A percentile compares a stretch with the other conserved stretches of the same genome.
These are phyloP conservation scores for Chelmon rostratus DNA, from an alignment of 2,797 vertebrate genomes.

Conservation along the genomic window DNA sequence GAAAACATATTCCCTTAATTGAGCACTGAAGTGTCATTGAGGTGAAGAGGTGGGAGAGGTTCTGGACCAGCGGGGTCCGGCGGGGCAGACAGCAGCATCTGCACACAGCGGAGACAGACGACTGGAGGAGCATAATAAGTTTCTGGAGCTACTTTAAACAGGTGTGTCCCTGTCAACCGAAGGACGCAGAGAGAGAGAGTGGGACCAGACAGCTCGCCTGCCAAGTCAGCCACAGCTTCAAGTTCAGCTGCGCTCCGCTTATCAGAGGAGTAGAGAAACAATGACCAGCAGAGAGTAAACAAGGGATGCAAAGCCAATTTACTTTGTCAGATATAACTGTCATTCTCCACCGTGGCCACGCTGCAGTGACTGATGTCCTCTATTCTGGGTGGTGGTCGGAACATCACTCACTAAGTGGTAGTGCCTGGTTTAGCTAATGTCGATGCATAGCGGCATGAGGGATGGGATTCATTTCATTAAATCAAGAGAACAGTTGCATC, in stretches of 20 bases:
- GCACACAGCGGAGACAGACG: slow-evolving; percentile 27
- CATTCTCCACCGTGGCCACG: slow-evolving; percentile 23
- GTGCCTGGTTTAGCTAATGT: slow-evolving; percentile 49
- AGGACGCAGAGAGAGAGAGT: slow-evolving; percentile 51
- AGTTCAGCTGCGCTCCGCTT: slow-evolving; percentile 54
- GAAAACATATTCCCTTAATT: slow-evolving; percentile 53
- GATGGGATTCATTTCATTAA: slow-evolving; percentile 61
- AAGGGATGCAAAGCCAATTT: slow-evolving; percentile 58
- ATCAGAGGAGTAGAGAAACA: slow-evolving; percentile 57
- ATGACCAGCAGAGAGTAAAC: slow-evolving; percentile 60
- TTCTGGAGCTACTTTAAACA: slow-evolving; percentile 64
- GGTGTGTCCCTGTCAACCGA: slow-evolving; percentile 73
- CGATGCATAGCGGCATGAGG: slow-evolving; percentile 39
- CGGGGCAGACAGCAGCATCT: slow-evolving; percentile 59
- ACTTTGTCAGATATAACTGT: slow-evolving; percentile 61
- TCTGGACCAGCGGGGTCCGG: slow-evolving; percentile 19
- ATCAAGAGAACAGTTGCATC: slow-evolving; percentile 30
- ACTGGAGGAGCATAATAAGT: slow-evolving; percentile 71
- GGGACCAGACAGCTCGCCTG: slow-evolving; percentile 19
- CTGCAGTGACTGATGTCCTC: slow-evolving; percentile 64
- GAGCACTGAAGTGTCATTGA: slow-evolving; percentile 45
- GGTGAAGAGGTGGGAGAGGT: slow-evolving; percentile 34
- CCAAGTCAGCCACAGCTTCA: slow-evolving; percentile 34
- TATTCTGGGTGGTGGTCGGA: slow-evolving; percentile 47
- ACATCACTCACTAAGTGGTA: slow-evolving; percentile 60